Base-by-base conservation (phyloP, 2,888 invertebrate genomes). In the Pseudeuparius sepicola region DNA sequence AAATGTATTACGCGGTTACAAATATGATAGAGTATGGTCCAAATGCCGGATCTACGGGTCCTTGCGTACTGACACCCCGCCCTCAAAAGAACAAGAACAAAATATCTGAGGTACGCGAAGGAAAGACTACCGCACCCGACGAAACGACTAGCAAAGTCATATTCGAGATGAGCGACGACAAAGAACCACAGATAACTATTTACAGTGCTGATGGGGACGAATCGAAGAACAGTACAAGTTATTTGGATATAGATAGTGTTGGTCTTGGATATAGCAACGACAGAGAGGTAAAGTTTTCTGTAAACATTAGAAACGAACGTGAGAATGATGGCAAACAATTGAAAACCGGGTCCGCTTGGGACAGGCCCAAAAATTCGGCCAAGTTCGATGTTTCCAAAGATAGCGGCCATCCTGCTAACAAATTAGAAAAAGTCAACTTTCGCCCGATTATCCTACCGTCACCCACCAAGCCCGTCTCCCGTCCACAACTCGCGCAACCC, bases 21-120 rank as follows among this genome's bases (percentile, higher is more conserved):
- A 68, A 66, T 41, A 64, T 75, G 47, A 49, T 75, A 26, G 72
- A 76, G 54, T 69, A 70, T 43, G 75, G 74, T 2, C 73, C 72
- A 46, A 61, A 50, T 29, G 70, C 71, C 23, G 71, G 73, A 9
- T 34, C 25, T 7, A 46, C 39, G 14, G 47, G 45, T n/a, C 50
- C 49, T 25, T 52, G 50, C 33, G 41, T 41, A 15, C 31, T 39
- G 3, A 42, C 40, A 28, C 40, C 47, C 13, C 45, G 41, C 29
- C 42, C 43, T 14, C 39, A 34, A 23, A 24, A 7, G 2, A 36
- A 37, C 5, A 41, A 34, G 25, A 25, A 14, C 2, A 34, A 37
- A 34, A 34, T 24, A 11, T 12, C 34, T 17, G 4, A 30, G 4
- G 10, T 31, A 2, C 41, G 44, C 12, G 44, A 46, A 34, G 44